Conservation (phyloP, 1,140 invertebrate genomes). For the Teleopsis dalmanni region DNA sequence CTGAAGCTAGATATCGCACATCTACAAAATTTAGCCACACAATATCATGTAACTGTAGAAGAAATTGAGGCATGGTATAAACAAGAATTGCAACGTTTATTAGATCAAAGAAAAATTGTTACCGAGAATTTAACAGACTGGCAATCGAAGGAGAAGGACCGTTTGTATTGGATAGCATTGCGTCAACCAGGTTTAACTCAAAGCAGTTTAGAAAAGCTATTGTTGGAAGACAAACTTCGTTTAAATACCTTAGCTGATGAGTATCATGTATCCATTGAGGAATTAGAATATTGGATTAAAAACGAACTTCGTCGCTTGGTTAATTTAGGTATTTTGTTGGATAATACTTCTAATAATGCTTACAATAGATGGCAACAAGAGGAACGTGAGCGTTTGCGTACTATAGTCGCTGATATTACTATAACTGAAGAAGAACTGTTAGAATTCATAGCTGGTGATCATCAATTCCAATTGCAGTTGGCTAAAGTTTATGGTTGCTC, state of each 20-base stretch:
- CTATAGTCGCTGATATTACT: constrained; percentile 22
- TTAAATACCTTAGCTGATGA: constrained; percentile 11
- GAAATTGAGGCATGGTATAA: constrained; percentile 31
- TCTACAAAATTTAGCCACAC: constrained; percentile 20
- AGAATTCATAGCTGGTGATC: constrained; percentile 26
- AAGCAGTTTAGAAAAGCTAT: constrained; percentile 15
- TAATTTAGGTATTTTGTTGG: constrained; percentile 22
- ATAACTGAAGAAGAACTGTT: constrained; percentile 30
- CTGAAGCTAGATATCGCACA: constrained; percentile 26
- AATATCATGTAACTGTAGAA: constrained; percentile 31
- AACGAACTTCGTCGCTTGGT: constrained; percentile 23
- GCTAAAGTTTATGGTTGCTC: constrained; percentile 23
- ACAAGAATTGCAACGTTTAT: constrained; percentile 24
- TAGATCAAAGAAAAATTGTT: constrained; percentile 22
- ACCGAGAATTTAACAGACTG: constrained; percentile 15
- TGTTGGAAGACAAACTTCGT: constrained; percentile 18
- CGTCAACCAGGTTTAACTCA: constrained; percentile 18
- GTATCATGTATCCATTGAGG: constrained; percentile 26
- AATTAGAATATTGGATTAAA: constrained; percentile 23
- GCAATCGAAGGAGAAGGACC: constrained; percentile 27
- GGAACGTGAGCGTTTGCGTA: constrained; percentile 24
- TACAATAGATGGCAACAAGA: constrained; percentile 25
- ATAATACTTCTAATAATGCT: neutral
- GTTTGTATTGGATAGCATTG: constrained; percentile 20
- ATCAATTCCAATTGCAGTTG: constrained; percentile 23